Base-by-base conservation (phyloP, 2,797 vertebrate species). In the Clarias pachynema region DNA sequence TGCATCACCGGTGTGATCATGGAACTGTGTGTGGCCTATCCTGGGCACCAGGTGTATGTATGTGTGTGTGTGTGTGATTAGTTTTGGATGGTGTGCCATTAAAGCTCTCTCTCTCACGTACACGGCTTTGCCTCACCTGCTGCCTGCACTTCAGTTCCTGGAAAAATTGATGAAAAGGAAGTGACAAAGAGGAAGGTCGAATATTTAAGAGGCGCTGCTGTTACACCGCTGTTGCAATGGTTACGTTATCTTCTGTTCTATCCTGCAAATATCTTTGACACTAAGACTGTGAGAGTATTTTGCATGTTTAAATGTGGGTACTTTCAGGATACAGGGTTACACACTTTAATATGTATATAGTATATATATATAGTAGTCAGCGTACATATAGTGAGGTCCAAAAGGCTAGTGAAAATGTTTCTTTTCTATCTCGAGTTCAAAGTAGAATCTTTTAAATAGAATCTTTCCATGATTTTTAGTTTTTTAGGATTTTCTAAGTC, bases 81-180 rank as follows among this genome's bases (percentile, higher is more conserved):
- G 62, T 29, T 49, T 56, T 79, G 14, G 26, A 77, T 59, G 34
- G 85, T 70, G 79, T 79, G 59, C 24, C 5, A 68, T 63, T 66
- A 37, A 81, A 79, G 57, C 53, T 6, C 16, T 80, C 65, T 62
- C 31, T 77, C 26, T 59, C 53, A 40, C 34, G 20, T 70, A 77
- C 29, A 49, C 57, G 40, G 22, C 1, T 60, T 79, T 60, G 22
- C 34, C 57, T 79, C 77, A 79, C 77, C 77, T 88, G 44, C 56
- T 72, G 65, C 29, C 62, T 85, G 85, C 84, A 75, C 82, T 75
- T 34, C 81, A 92, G 93, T 95, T 96, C 94, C 94, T 93, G 93
- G 93, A 95, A 95, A 93, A 93, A 89, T 88, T 93, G 90, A 91
- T 93, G 91, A 94, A 92, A 93, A 94, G 94, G 94, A 95, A 95